Evolutionary conservation across 2,113 vertebrate species (phyloP).

Genomic region (Paralichthys olivaceus): DNA sequence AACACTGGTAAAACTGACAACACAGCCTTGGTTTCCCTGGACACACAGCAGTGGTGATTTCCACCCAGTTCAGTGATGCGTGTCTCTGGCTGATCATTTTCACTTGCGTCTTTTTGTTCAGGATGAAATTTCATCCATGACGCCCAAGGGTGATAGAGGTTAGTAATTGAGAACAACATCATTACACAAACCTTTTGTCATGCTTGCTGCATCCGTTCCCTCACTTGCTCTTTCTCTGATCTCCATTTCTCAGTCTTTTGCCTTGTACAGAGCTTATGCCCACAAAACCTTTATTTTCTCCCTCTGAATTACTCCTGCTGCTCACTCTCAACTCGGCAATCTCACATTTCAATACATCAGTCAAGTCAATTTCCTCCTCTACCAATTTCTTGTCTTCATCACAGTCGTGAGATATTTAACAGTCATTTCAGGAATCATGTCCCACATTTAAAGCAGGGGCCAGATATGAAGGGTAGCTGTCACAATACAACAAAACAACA

Average conservation of each 20-base stretch:
- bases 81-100: constrained; percentile 1
- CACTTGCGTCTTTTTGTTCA: constrained; percentile 37
- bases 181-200: constrained; percentile 59
- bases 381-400: constrained; percentile 21
- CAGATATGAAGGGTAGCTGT: neutral
- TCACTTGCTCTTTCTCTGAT: neutral
- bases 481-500: neutral
- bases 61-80: neutral
- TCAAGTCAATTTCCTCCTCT: constrained; percentile 13
- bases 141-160: constrained; percentile 44
- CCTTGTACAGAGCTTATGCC: constrained; percentile 24
- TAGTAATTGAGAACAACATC: constrained; percentile 46
- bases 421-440: neutral
- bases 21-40: neutral
- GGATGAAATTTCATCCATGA: constrained; percentile 11
- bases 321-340: constrained; percentile 20
- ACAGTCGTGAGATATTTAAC: constrained; percentile 23
- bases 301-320: constrained; percentile 20
- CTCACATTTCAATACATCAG: constrained; percentile 55
- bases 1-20: neutral
- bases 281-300: neutral
- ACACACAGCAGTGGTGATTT: constrained; percentile 17
- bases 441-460: neutral
- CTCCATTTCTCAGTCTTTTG: constrained; percentile 21
- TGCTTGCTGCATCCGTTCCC: constrained; percentile 39